A percentile compares a stretch with the other conserved stretches of the same genome.
Evolutionary conservation across 2,797 vertebrate genomes (phyloP).

Genomic region (Varecia variegata): DNA sequence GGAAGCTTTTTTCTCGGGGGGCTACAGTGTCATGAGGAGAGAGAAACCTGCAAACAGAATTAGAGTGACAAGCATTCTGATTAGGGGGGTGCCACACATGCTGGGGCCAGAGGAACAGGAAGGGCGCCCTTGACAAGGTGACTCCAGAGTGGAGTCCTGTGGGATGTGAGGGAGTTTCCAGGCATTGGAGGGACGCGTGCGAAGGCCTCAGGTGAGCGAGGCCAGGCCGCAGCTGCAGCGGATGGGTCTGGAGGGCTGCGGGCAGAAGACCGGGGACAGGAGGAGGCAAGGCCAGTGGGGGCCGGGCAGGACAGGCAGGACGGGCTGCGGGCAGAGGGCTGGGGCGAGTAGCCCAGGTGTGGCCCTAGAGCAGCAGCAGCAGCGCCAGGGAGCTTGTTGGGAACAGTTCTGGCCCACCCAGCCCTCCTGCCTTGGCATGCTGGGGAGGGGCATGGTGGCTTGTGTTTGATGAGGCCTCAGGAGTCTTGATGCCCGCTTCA

Average conservation of each 20-base stretch:
- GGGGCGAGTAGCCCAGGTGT: neutral
- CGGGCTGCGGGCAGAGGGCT: neutral
- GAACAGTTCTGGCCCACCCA: neutral
- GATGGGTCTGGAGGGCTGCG: neutral
- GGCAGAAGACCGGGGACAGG: neutral
- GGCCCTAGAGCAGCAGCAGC: neutral
- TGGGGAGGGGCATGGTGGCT: neutral
- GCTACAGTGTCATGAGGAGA: too few species aligned
- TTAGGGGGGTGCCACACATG: neutral
- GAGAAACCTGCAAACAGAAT: neutral
- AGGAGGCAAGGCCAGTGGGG: neutral
- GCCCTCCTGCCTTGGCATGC: neutral
- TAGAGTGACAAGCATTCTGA: neutral
- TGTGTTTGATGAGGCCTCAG: neutral
- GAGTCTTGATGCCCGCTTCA: neutral
- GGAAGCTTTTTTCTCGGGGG: neutral
- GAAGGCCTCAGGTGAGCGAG: neutral
- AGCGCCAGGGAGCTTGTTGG: neutral
- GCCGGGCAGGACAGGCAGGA: neutral
- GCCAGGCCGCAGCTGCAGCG: too few species aligned
- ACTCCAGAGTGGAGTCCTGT: fast-evolving
- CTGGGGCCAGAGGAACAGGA: neutral
- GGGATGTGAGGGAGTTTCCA: neutral
- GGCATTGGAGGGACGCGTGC: fast-evolving
- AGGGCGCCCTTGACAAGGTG: neutral